Percentiles rank a stretch among this genome's conserved stretches.
phyloP scores from a whole-genome alignment of 2,888 invertebrate species.

The Saturnia japonica region DNA sequence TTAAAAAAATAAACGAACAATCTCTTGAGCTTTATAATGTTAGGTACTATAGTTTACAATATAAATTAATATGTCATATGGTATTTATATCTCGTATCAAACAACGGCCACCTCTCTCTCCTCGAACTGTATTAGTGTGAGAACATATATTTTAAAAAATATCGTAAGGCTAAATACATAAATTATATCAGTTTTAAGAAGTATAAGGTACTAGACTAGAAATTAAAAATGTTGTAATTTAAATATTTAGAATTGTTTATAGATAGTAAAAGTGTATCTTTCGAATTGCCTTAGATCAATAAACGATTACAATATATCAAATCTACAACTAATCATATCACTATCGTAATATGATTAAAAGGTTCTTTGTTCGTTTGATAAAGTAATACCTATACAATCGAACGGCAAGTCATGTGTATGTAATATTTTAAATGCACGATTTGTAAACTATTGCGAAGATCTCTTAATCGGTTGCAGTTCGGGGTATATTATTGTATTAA shows the following conservation, averaged over 20 bases:
- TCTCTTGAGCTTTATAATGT: too few species aligned
- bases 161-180: too few species aligned
- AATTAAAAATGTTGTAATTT: neutral
- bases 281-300: slow-evolving; percentile 16
- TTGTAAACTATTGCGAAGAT: slow-evolving; percentile 12
- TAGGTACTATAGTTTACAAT: too few species aligned
- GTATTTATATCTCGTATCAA: too few species aligned
- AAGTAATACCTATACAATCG: slow-evolving; percentile 23
- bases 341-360: slow-evolving; percentile 45
- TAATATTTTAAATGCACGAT: slow-evolving; percentile 26
- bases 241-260: neutral
- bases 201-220: neutral
- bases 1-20: too few species aligned
- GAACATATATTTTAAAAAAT: too few species aligned
- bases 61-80: too few species aligned
- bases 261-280: neutral
- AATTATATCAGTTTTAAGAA: neutral
- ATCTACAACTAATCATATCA: slow-evolving; percentile 43
- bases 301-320: slow-evolving; percentile 18
- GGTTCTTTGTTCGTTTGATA: slow-evolving; percentile 50
- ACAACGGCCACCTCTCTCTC: too few species aligned
- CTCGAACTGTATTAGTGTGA: too few species aligned
- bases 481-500: slow-evolving; percentile 16
- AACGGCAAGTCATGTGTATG: slow-evolving; percentile 28
- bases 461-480: neutral